Base-by-base conservation (phyloP, 2,113 vertebrate genomes). In the Asarcornis scutulata region DNA sequence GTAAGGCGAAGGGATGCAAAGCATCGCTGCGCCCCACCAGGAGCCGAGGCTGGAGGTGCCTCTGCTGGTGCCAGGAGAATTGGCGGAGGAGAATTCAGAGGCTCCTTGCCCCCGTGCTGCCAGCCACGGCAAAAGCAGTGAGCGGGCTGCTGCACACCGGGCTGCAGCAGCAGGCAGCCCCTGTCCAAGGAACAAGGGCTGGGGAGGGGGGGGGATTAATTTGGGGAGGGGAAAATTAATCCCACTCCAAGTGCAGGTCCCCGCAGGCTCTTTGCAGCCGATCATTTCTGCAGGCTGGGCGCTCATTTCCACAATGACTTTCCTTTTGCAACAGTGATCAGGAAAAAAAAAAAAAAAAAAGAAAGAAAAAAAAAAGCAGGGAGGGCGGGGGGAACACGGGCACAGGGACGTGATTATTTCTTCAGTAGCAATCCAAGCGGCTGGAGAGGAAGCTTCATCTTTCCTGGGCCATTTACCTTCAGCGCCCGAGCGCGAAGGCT, bases 391-490 rank as follows among this genome's bases (percentile, higher is more conserved):
- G 84, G 63, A 46, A 38, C 62, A 83, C 50, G 20, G 55, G 78
- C 83, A 34, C 60, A 58, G 76, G 91, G 81, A 90, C 13, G 88
- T 93, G 96, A 96, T 96, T 96, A 96, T 96, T 96, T 88, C 96
- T 94, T 81, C 81, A 92, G 94, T 36, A 93, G 95, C 95, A 96
- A 93, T 96, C 96, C 95, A 89, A 79, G 86, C 68, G 89, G 95
- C 79, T 63, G 94, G 72, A 86, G 87, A 91, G 95, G 96, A 96
- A 96, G 86, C 94, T 96, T 94, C 95, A 95, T 95, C 96, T 96
- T 97, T 91, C 90, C 79, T 82, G 93, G 96, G 89, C 96, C 94
- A 96, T 97, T 97, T 96, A 91, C 95, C 92, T 94, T 83, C 83
- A 50, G 95, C 55, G 52, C 91, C 81, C n/a, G 74, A 95, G 93